Conservation (phyloP, 2,888 invertebrate genomes). For the Antheraea assamensis region DNA sequence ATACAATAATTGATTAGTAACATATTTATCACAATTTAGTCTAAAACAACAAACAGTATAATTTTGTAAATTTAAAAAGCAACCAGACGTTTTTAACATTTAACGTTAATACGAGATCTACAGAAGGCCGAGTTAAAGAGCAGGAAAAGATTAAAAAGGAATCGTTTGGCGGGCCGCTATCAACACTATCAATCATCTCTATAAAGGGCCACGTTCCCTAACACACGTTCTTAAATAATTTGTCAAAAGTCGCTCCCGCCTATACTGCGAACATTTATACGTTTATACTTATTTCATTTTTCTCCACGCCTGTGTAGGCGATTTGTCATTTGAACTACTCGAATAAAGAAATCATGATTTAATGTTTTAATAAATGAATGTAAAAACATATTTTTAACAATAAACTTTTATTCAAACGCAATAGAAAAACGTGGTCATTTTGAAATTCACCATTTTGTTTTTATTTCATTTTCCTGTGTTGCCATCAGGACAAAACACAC, state of each 20-base stretch:
- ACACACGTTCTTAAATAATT: conserved; percentile 81
- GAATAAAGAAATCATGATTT: conserved; percentile 27
- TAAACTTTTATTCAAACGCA: not conserved
- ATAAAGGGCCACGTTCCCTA: conserved; percentile 72
- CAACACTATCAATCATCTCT: conserved; percentile 74
- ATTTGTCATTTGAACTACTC: conserved; percentile 47
- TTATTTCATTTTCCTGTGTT: too few species aligned
- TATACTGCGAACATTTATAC: conserved; percentile 53
- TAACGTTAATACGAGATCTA: conserved; percentile 27
- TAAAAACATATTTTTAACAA: too few species aligned
- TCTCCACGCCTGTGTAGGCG: conserved; percentile 52
- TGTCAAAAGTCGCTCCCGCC: conserved; percentile 73
- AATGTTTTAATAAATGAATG: too few species aligned
- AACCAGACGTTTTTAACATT: not conserved
- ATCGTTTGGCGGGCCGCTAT: conserved; percentile 63
- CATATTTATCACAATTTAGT: too few species aligned
- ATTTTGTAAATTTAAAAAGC: too few species aligned
- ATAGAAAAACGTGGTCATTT: too few species aligned
- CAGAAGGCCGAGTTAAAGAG: conserved; percentile 45
- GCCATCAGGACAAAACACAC: too few species aligned
- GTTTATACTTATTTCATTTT: conserved; percentile 53
- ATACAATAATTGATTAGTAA: too few species aligned
- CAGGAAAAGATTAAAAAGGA: conserved; percentile 60
- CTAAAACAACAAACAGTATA: too few species aligned
- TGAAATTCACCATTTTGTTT: too few species aligned